These are phyloP conservation scores for Drosophila antonietae DNA, from an alignment of 2,888 invertebrate genomes.

Conservation along the genomic window DNA sequence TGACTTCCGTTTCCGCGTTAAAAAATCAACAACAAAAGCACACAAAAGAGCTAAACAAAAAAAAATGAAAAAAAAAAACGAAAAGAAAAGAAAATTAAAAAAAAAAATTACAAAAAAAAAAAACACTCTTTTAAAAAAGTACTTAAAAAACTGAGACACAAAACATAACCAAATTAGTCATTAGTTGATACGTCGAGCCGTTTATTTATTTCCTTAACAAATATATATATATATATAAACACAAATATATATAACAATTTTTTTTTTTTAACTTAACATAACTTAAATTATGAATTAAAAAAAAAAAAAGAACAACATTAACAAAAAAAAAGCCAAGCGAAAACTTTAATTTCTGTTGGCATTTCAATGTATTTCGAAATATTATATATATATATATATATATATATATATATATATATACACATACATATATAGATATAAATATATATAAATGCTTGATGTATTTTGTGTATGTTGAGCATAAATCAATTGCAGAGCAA, in stretches of 20 bases:
- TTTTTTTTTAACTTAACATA: conserved; percentile 50
- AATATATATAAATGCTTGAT: conserved; percentile 28
- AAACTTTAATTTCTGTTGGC: conserved; percentile 29
- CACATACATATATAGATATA: conserved; percentile 17
- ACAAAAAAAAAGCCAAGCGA: conserved; percentile 12
- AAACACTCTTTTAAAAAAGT: conserved; percentile 42
- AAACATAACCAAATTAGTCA: conserved; percentile 78
- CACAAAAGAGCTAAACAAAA: conserved; percentile 18
- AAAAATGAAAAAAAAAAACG: conserved; percentile 12
- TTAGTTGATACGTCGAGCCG: conserved; percentile 70
- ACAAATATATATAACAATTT: conserved; percentile 23
- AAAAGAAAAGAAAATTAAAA: conserved; percentile 21
- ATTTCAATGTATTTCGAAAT: conserved; percentile 37
- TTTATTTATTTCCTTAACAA: conserved; percentile 60
- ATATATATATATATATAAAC: conserved; percentile 16
- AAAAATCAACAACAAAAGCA: conserved; percentile 32
- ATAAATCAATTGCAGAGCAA: conserved; percentile 24
- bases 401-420: conserved; percentile 7
- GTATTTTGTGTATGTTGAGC: conserved; percentile 25
- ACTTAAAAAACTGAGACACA: conserved; percentile 65
- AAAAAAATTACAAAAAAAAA: conserved; percentile 13
- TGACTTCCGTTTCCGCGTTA: conserved; percentile 74
- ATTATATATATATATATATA: conserved; percentile 10
- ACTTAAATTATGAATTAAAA: conserved; percentile 38
- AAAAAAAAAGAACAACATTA: background rate